These are phyloP conservation scores for Ornithorhynchus anatinus DNA, from an alignment of 2,113 vertebrate genomes.

Conservation along the genomic window DNA sequence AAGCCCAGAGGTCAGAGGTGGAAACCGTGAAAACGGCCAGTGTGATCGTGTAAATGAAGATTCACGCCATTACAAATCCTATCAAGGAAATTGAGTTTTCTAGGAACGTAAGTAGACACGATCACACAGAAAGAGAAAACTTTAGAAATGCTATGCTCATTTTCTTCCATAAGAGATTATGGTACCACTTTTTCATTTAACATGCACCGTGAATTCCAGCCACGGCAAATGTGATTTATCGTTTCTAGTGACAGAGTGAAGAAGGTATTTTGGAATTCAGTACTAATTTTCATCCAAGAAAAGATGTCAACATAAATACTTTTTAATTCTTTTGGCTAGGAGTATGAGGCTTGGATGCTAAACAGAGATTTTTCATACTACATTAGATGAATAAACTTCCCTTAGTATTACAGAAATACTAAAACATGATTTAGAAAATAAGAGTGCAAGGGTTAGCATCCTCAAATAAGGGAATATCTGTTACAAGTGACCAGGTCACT, in stretches of 20 bases:
- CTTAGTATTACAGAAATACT: not conserved
- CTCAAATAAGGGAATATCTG: not conserved
- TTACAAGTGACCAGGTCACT: not conserved
- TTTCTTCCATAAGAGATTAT: no score
- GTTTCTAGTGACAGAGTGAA: not conserved
- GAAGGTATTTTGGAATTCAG: not conserved
- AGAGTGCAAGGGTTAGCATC: not conserved
- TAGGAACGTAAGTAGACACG: no score
- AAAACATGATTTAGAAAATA: not conserved
- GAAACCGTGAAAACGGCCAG: no score
- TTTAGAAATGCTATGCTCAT: no score
- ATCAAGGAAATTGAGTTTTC: no score
- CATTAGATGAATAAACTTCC: not conserved
- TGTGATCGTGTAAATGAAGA: no score
- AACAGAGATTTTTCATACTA: not conserved
- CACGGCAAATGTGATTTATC: not conserved
- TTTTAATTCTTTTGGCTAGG: not conserved
- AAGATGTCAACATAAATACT: not conserved
- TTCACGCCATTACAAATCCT: no score
- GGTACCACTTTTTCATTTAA: not conserved
- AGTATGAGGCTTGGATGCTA: not conserved
- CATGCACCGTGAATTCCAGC: not conserved
- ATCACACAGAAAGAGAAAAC: no score
- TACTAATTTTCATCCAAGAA: not conserved
- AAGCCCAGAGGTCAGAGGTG: no score